Percentiles rank a stretch among this genome's conserved stretches.
phyloP scores from a whole-genome alignment of 2,888 invertebrate species.

The Gastracanthus pulcherrimus region DNA sequence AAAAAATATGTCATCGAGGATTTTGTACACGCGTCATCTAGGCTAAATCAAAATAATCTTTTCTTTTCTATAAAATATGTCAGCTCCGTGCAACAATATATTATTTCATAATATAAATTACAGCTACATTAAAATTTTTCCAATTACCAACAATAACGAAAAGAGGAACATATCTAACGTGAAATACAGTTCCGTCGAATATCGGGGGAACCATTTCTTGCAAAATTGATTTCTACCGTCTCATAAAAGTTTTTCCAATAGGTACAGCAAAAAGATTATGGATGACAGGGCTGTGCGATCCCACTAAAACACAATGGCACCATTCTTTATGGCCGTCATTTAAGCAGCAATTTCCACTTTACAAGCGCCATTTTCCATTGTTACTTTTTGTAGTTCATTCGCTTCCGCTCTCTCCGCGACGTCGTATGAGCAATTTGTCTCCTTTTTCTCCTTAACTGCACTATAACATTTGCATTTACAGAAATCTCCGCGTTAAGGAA shows the following conservation, averaged over 20 bases:
- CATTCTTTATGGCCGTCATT: constrained; percentile 7
- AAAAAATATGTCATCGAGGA: not conserved
- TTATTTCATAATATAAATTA: not conserved
- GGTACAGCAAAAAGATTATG: not conserved
- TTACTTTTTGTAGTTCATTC: not conserved
- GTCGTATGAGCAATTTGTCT: too few relatives aligned
- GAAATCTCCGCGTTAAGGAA: too few relatives aligned
- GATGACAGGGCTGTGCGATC: too few relatives aligned
- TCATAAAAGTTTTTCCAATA: not conserved
- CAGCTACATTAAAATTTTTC: not conserved
- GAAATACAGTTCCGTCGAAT: not conserved
- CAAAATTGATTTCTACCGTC: not conserved
- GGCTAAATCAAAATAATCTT: too few relatives aligned
- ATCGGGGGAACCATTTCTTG: too few relatives aligned
- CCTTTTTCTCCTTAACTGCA: not conserved
- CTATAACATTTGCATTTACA: constrained; percentile 40
- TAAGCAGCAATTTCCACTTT: too few relatives aligned
- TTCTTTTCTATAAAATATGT: too few relatives aligned
- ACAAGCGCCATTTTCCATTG: too few relatives aligned
- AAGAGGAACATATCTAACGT: not conserved
- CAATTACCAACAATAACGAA: not conserved
- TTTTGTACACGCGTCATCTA: too few relatives aligned
- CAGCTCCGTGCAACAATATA: not conserved
- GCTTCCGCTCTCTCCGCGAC: too few relatives aligned
- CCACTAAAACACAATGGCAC: constrained; percentile 6